Evolutionary conservation across 2,888 invertebrate genomes (phyloP).

Genomic region (Patella depressa): DNA sequence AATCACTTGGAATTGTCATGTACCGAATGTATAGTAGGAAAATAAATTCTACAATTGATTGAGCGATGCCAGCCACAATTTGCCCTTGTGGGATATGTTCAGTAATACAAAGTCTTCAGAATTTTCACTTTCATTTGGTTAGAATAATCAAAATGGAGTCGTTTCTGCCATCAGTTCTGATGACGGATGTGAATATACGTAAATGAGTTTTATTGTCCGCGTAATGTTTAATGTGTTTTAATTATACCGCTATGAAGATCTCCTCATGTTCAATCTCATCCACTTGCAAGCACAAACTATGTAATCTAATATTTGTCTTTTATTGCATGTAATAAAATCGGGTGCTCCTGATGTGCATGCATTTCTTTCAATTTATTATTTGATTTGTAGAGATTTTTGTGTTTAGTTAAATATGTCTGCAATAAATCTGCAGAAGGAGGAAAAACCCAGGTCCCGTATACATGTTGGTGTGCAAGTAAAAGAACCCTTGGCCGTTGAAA

Average conservation of each 20-base stretch:
- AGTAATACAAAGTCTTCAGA: neutral
- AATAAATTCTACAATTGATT: constrained; percentile 35
- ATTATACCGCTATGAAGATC: neutral
- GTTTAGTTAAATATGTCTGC: no score
- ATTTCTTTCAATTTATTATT: no score
- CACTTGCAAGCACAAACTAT: neutral
- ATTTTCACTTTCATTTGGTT: neutral
- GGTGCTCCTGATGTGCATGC: no score
- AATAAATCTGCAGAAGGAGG: no score
- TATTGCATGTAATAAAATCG: neutral
- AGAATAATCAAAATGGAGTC: neutral
- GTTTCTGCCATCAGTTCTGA: neutral
- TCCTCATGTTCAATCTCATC: neutral
- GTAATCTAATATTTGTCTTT: constrained; percentile 12
- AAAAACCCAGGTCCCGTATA: no score
- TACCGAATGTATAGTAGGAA: constrained; percentile 28
- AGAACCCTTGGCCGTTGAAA: no score
- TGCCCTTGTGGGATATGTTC: neutral
- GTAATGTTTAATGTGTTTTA: neutral
- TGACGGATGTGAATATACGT: neutral
- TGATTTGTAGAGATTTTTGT: no score
- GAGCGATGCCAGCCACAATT: constrained; percentile 23
- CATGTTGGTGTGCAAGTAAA: no score
- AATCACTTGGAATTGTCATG: constrained; percentile 38
- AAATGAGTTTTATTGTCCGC: neutral